A percentile compares a stretch with the other conserved stretches of the same genome.
These are phyloP conservation scores for Cydia splendana DNA, from an alignment of 1,140 invertebrate genomes.

Conservation along the genomic window DNA sequence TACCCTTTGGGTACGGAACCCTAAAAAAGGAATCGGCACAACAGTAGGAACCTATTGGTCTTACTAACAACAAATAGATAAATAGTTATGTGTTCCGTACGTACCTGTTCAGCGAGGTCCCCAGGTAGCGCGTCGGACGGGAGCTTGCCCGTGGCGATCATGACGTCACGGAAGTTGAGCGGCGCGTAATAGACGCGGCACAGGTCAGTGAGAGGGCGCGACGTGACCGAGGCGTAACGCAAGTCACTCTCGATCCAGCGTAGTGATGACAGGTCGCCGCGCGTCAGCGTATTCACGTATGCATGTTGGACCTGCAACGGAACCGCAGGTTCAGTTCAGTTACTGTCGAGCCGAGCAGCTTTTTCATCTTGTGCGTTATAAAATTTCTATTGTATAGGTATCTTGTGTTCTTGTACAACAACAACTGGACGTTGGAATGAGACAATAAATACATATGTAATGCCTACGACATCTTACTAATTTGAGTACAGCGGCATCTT, in stretches of 20 bases:
- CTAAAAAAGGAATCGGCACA: not conserved
- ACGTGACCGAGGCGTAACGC: conserved; percentile 97
- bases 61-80: too few relatives aligned
- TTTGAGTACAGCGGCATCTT: too few relatives aligned
- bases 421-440: too few relatives aligned
- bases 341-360: too few relatives aligned
- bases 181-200: too few relatives aligned
- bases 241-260: conserved; percentile 49
- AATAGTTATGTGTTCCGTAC: not conserved
- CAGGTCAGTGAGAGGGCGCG: conserved; percentile 82
- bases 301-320: conserved; percentile 88
- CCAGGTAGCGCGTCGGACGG: conserved; percentile 96
- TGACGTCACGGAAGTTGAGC: conserved; percentile 77
- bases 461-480: too few relatives aligned
- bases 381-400: too few relatives aligned
- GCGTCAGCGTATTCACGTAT: conserved; percentile 93
- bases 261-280: conserved; percentile 91
- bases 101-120: conserved; percentile 83
- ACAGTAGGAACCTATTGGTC: not conserved
- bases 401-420: too few relatives aligned
- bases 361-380: too few relatives aligned
- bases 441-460: too few relatives aligned
- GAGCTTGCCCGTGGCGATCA: conserved; percentile 97
- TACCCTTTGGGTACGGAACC: too few relatives aligned
- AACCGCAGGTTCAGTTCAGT: too few relatives aligned